A percentile compares a stretch with the other conserved stretches of the same genome.
Conservation (phyloP, 2,113 vertebrate genomes). For the Datnioides undecimradiatus region DNA sequence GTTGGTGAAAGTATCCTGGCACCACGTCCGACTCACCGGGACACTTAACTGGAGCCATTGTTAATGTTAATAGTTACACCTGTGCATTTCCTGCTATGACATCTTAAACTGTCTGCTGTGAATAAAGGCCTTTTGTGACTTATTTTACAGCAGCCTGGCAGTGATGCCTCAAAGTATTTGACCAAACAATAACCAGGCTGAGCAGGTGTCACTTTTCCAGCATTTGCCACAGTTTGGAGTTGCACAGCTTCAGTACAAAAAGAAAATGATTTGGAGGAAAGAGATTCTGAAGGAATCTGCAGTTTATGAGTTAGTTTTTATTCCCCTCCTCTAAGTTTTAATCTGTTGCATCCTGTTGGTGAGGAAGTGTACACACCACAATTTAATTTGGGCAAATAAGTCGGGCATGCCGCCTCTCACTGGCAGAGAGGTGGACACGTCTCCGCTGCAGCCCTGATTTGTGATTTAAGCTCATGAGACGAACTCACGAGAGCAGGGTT, state of each 20-base stretch:
- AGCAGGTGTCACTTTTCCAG: constrained; percentile 7
- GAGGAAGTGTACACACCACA: constrained; percentile 27
- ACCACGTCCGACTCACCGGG: not conserved
- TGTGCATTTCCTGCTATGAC: not conserved
- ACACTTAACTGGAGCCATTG: not conserved
- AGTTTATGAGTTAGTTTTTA: constrained; percentile 17
- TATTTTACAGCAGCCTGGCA: not conserved
- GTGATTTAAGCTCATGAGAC: constrained; percentile 16
- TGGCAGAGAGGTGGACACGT: not conserved
- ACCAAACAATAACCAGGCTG: not conserved
- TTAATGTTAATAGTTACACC: not conserved
- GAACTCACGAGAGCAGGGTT: constrained; percentile 5
- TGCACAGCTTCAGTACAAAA: no score
- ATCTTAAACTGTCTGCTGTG: not conserved
- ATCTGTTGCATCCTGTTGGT: constrained; percentile 38
- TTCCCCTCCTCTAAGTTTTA: constrained; percentile 19
- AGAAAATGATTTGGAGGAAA: no score
- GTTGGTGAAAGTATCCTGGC: not conserved
- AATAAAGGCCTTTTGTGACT: not conserved
- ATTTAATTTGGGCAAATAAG: constrained; percentile 40
- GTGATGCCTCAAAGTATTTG: not conserved
- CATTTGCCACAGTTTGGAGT: not conserved
- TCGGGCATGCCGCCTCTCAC: not conserved
- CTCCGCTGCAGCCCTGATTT: not conserved
- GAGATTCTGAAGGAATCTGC: constrained; percentile 6